phyloP scores from a whole-genome alignment of 2,888 invertebrate genomes.

The Holacanthella duospinosa region DNA sequence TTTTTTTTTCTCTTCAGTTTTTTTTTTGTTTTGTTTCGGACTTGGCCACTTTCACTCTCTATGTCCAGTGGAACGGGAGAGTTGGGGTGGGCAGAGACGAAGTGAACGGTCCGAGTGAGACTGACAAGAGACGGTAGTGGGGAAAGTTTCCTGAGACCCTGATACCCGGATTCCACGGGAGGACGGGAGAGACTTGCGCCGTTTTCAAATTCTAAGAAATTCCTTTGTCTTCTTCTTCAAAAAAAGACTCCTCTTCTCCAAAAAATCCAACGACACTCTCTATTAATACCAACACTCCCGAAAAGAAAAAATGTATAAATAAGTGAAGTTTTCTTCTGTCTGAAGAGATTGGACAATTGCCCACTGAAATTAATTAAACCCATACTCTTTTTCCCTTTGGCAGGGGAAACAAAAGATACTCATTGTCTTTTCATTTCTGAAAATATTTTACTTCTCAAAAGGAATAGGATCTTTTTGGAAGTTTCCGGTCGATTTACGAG shows the following conservation, averaged over 20 bases:
- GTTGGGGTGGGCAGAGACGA: too few relatives aligned
- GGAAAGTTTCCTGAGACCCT: neutral
- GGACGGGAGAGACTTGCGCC: neutral
- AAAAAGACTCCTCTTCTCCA: neutral
- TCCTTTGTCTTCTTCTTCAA: slow-evolving; percentile 4
- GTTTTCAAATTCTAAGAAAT: neutral
- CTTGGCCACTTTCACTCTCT: too few relatives aligned
- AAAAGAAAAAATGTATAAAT: slow-evolving; percentile 1
- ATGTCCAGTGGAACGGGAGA: neutral
- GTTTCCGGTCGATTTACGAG: too few relatives aligned
- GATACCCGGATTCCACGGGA: neutral
- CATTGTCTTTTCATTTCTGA: too few relatives aligned
- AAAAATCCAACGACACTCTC: neutral
- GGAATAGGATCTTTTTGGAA: too few relatives aligned
- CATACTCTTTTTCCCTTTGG: neutral
- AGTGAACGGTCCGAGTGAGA: neutral
- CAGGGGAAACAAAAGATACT: neutral
- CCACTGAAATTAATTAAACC: slow-evolving; percentile 4
- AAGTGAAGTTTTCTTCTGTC: neutral
- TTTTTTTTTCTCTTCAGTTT: too few relatives aligned
- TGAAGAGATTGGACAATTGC: neutral
- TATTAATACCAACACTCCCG: slow-evolving; percentile 4
- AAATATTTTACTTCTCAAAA: too few relatives aligned
- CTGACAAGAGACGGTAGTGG: neutral
- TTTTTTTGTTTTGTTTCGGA: too few relatives aligned